Conservation (phyloP, 2,888 invertebrate species). For the Nephrocerus scutellatus region DNA sequence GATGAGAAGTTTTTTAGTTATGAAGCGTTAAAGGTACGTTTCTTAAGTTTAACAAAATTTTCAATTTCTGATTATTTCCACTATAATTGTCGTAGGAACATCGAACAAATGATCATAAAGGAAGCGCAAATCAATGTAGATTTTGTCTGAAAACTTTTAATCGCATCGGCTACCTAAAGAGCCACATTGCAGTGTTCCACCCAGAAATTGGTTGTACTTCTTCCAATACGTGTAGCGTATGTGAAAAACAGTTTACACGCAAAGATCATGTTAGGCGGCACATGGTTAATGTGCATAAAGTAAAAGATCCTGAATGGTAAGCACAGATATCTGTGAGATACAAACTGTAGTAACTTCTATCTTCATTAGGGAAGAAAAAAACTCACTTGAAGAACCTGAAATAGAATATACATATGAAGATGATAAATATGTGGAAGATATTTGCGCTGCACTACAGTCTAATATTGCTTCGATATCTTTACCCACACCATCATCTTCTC, state of each 20-base stretch:
- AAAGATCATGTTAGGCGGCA: constrained; percentile 50
- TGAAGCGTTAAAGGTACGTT: constrained; percentile 26
- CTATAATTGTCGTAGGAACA: too few species aligned
- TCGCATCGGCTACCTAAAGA: constrained; percentile 46
- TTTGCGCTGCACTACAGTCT: constrained; percentile 43
- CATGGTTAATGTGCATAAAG: constrained; percentile 45
- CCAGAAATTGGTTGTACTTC: constrained; percentile 21
- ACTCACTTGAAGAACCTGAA: constrained; percentile 25
- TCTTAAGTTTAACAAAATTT: too few species aligned
- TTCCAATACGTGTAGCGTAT: constrained; percentile 39
- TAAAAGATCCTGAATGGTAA: constrained; percentile 11
- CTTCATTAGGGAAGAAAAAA: constrained; percentile 8
- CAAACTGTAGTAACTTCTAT: constrained; percentile 3
- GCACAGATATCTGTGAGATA: neutral
- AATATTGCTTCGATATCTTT: too few species aligned
- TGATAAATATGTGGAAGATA: constrained; percentile 42
- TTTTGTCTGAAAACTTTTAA: constrained; percentile 48
- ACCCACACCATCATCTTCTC: too few species aligned
- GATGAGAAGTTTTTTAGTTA: constrained; percentile 35
- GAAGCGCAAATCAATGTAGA: constrained; percentile 37
- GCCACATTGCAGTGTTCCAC: constrained; percentile 39
- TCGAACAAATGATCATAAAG: constrained; percentile 28
- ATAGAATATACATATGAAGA: constrained; percentile 25
- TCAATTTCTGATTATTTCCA: too few species aligned
- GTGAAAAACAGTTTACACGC: constrained; percentile 48